Evolutionary conservation across 2,888 invertebrate genomes (phyloP).

Genomic region (Embidobia sp.): DNA sequence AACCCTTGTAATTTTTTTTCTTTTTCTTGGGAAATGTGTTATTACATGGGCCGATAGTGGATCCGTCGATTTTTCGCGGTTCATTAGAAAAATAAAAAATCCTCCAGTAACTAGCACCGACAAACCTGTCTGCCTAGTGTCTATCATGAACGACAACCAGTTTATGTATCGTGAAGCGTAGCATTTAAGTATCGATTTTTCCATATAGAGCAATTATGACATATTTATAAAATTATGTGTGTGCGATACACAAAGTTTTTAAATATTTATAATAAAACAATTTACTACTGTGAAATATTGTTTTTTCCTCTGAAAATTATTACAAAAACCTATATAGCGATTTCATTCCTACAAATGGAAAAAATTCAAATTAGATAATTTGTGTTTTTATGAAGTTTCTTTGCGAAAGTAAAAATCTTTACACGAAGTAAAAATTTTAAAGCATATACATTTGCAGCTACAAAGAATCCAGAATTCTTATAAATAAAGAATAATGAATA

Average conservation of each 20-base stretch:
- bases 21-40: constrained; percentile 1
- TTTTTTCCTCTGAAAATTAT: too few species aligned
- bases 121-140: constrained; percentile 27
- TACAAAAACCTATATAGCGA: too few species aligned
- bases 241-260: constrained; percentile 57
- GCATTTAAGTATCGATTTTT: constrained; percentile 35
- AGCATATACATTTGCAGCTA: too few species aligned
- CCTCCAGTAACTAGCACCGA: constrained; percentile 11
- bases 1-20: background rate
- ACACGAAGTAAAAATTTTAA: too few species aligned
- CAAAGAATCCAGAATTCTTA: too few species aligned
- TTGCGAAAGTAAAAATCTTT: too few species aligned
- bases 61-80: constrained; percentile 1
- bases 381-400: too few species aligned
- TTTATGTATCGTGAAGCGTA: constrained; percentile 44
- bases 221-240: constrained; percentile 33
- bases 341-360: too few species aligned
- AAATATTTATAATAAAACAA: constrained; percentile 67
- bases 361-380: too few species aligned
- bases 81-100: constrained; percentile 10
- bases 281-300: too few species aligned
- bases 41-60: background rate
- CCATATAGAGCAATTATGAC: constrained; percentile 35
- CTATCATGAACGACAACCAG: constrained; percentile 29
- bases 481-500: too few species aligned